Evolutionary conservation across 2,888 invertebrate genomes (phyloP).

Genomic region (Uropetala carovei): DNA sequence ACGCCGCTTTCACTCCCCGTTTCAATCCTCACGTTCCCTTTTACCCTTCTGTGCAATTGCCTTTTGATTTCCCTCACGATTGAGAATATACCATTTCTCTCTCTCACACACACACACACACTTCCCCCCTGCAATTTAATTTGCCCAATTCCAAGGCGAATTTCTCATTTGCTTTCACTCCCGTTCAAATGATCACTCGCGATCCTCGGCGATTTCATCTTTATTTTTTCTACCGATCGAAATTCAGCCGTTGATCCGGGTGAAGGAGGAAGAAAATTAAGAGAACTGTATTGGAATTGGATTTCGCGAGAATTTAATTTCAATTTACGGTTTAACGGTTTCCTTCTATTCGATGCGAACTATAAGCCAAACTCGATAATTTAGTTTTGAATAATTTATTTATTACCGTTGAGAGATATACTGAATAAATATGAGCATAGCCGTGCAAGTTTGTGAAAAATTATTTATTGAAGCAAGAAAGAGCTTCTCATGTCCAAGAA

Average conservation of each 20-base stretch:
- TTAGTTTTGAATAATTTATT: too few species aligned
- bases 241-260: neutral
- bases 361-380: too few species aligned
- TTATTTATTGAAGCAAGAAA: too few species aligned
- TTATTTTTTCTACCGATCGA: neutral
- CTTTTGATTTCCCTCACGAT: slow-evolving; percentile 16
- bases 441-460: too few species aligned
- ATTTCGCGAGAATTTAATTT: neutral
- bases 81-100: slow-evolving; percentile 30
- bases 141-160: slow-evolving; percentile 39
- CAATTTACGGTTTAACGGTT: neutral
- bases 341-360: neutral
- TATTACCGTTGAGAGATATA: too few species aligned
- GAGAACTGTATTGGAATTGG: neutral
- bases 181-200: neutral
- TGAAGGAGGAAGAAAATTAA: neutral
- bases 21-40: neutral
- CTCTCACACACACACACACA: too few species aligned
- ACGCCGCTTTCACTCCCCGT: neutral
- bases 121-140: slow-evolving; percentile 25
- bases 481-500: too few species aligned
- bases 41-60: neutral
- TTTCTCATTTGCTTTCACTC: slow-evolving; percentile 16
- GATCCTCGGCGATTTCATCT: neutral
- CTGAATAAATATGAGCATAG: too few species aligned